Percentiles rank a stretch among this genome's conserved stretches.
Conservation (phyloP, 2,888 invertebrate genomes). For the Ectemnius continuus region DNA sequence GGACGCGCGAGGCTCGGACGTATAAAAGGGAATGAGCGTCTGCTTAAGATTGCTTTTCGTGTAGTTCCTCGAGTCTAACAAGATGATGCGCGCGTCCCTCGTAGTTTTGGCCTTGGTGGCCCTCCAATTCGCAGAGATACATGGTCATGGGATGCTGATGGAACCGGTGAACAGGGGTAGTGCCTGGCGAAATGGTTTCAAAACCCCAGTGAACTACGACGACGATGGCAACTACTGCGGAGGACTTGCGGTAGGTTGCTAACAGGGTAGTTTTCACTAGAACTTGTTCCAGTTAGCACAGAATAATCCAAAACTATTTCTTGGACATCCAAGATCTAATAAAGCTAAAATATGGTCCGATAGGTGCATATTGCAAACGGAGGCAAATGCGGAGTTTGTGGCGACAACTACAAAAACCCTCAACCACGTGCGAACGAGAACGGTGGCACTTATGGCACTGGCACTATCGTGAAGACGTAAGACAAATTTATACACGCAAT, state of each 20-base stretch:
- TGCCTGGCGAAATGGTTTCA: conserved; percentile 79
- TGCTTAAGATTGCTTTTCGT: background rate
- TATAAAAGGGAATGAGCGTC: background rate
- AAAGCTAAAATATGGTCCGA: background rate
- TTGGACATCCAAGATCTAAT: background rate
- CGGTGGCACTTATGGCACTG: conserved; percentile 79
- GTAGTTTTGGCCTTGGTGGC: conserved; percentile 1
- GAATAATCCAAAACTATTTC: background rate
- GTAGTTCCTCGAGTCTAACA: background rate
- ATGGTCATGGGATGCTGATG: conserved; percentile 80
- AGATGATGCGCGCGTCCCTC: background rate
- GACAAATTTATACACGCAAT: background rate
- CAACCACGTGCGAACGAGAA: conserved; percentile 80
- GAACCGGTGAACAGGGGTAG: conserved; percentile 80
- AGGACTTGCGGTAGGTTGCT: conserved; percentile 75
- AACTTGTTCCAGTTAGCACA: background rate
- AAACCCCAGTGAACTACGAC: conserved; percentile 79
- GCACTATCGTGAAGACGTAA: conserved; percentile 78
- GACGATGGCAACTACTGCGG: conserved; percentile 81
- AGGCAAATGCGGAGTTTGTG: conserved; percentile 81
- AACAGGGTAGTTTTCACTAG: background rate
- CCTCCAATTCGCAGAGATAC: conserved; percentile 40
- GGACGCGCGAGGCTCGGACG: background rate
- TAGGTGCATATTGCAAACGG: conserved; percentile 59
- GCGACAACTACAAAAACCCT: conserved; percentile 77